A percentile compares a stretch with the other conserved stretches of the same genome.
phyloP scores from a whole-genome alignment of 2,888 invertebrate species.

The Eupithecia tripunctaria region DNA sequence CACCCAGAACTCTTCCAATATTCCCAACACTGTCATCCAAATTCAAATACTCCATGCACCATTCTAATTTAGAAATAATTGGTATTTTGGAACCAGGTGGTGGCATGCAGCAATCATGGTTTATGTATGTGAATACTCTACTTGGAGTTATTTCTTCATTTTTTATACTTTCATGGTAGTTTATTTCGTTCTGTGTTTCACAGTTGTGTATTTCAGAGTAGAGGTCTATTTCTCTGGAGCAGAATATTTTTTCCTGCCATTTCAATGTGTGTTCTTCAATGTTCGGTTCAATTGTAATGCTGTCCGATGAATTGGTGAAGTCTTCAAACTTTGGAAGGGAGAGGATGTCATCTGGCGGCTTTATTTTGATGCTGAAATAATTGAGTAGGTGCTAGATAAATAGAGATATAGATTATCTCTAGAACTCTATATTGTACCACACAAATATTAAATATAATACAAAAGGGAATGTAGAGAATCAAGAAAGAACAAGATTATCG shows the following conservation, averaged over 20 bases:
- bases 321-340: constrained; percentile 73
- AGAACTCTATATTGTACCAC: too few species aligned
- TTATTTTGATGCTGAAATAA: constrained; percentile 67
- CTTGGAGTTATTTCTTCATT: constrained; percentile 61
- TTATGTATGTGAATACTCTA: constrained; percentile 84
- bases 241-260: constrained; percentile 91
- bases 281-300: constrained; percentile 52
- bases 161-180: constrained; percentile 61
- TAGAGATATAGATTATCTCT: too few species aligned
- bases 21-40: constrained; percentile 52
- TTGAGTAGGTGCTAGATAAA: not conserved
- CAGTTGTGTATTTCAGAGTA: constrained; percentile 87
- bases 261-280: constrained; percentile 74
- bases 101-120: constrained; percentile 82
- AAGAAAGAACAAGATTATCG: too few species aligned
- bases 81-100: constrained; percentile 52
- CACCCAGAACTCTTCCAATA: constrained; percentile 47
- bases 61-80: constrained; percentile 51
- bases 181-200: constrained; percentile 82
- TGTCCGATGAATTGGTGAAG: constrained; percentile 55
- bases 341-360: constrained; percentile 63
- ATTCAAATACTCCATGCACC: constrained; percentile 56
- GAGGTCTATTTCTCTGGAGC: constrained; percentile 84
- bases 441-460: too few species aligned
- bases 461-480: too few species aligned